These are phyloP conservation scores for Paramisgurnus dabryanus DNA, from an alignment of 2,113 vertebrate species.

Conservation along the genomic window DNA sequence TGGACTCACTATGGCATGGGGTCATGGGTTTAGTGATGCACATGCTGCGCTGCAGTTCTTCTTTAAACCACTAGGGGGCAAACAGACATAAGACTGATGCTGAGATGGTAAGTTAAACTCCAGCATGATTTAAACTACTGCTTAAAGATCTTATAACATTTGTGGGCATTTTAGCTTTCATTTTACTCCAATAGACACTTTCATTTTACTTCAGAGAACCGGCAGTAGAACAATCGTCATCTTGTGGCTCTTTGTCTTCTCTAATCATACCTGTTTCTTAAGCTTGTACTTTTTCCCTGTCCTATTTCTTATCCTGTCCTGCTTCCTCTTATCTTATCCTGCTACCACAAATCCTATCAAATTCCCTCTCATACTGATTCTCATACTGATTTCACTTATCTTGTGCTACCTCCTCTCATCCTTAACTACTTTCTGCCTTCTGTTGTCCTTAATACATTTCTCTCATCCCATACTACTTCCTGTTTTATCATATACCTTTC, in stretches of 20 bases:
- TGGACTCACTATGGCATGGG: background rate
- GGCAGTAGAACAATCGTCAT: slow-evolving; percentile 11
- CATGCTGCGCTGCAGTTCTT: background rate
- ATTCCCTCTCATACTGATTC: background rate
- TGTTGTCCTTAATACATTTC: background rate
- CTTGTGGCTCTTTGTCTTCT: background rate
- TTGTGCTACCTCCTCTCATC: background rate
- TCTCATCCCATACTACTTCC: background rate
- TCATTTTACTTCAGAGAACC: slow-evolving; percentile 15
- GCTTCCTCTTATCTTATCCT: background rate
- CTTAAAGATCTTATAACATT: background rate
- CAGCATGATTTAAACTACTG: background rate
- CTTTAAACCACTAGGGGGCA: slow-evolving; percentile 36
- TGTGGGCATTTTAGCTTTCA: slow-evolving; percentile 2
- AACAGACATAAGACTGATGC: slow-evolving; percentile 13
- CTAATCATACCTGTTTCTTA: background rate
- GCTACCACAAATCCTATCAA: background rate
- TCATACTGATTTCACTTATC: too few relatives aligned
- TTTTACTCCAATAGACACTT: background rate
- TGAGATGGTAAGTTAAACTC: background rate
- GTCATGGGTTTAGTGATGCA: background rate
- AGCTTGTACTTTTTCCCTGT: background rate
- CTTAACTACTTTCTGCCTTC: background rate
- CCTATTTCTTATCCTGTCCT: background rate
- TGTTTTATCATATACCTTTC: background rate